These are phyloP conservation scores for Lacerta agilis DNA, from an alignment of 2,797 vertebrate genomes.

Conservation along the genomic window DNA sequence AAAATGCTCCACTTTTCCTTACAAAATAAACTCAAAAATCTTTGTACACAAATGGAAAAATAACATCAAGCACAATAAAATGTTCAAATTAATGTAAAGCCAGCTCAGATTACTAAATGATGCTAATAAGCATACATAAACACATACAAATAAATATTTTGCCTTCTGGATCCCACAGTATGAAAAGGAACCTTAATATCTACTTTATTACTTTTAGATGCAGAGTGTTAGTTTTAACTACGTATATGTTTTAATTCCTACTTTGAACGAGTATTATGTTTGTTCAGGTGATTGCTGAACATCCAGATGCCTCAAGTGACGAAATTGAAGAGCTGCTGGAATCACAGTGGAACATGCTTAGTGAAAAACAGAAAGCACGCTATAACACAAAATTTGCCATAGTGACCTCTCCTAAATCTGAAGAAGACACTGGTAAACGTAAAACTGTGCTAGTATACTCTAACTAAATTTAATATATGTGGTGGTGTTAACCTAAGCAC, in stretches of 20 bases:
- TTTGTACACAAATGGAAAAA: background rate
- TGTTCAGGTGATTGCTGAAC: constrained; percentile 80
- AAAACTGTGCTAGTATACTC: constrained; percentile 72
- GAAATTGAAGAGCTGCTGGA: constrained; percentile 84
- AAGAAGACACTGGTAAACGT: constrained; percentile 83
- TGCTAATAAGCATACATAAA: no score
- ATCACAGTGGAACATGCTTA: constrained; percentile 86
- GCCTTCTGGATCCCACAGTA: background rate
- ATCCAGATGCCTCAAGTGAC: constrained; percentile 81
- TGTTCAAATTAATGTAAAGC: background rate
- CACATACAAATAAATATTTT: no score
- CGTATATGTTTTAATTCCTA: background rate
- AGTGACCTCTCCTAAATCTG: constrained; percentile 78
- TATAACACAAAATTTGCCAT: constrained; percentile 84
- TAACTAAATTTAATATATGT: constrained; percentile 64
- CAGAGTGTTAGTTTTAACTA: background rate
- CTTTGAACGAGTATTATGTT: constrained; percentile 45
- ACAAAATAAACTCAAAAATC: background rate
- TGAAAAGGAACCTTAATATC: background rate
- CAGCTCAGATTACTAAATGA: no score
- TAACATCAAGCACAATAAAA: background rate
- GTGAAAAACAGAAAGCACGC: constrained; percentile 83
- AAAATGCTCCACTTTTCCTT: constrained; percentile 59
- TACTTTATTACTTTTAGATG: background rate
- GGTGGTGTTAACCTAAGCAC: constrained; percentile 61